Evolutionary conservation across 1,140 invertebrate genomes (phyloP), one percentile per base, ranked within the genome.

Genomic region (Andricus grossulariae): DNA sequence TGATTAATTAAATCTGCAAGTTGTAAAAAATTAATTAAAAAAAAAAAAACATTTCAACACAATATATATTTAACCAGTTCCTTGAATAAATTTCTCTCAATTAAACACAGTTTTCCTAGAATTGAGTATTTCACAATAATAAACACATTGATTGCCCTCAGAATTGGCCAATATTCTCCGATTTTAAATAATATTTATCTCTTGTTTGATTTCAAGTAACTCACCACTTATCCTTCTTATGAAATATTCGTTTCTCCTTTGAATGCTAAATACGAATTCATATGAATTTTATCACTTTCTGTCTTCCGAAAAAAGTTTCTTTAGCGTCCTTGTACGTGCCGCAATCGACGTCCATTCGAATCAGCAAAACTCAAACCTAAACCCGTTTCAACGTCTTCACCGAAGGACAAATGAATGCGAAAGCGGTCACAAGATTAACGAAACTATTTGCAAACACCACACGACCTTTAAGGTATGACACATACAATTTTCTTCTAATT

Each of bases 371-470:
- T 54, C 10, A 54, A 54, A 19, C 52, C 18, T 54, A 54, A 54
- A 54, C 52, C 18, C 52, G 52, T 54, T 54, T 54, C 18, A 18
- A 54, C 11, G 52, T 19, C n/a, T 54, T 54, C 52, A 54, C n/a
- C 18, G n/a, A 54, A 54, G 52, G 52, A 54, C 52, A 54, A 54
- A 52, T 52, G 1, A 54, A 54, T 54, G 52, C 52, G 52, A 54
- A 54, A 54, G 18, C 52, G 18, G 18, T 11, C 7, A 19, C n/a
- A 54, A n/a, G 52, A 54, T 54, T 54, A 19, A 54, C 52, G n/a
- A 54, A 54, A 54, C 52, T 54, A n/a, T 54, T 52, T n/a, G 52
- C 16, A 54, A 54, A 54, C 52, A 54, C 52, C 18, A 54, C 52
- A 54, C 52, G 10, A 54, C 18, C 52, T 54, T 54, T 54, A 54